These are phyloP conservation scores for Micronycteris hirsuta DNA, from an alignment of 2,113 vertebrate species.

Conservation along the genomic window DNA sequence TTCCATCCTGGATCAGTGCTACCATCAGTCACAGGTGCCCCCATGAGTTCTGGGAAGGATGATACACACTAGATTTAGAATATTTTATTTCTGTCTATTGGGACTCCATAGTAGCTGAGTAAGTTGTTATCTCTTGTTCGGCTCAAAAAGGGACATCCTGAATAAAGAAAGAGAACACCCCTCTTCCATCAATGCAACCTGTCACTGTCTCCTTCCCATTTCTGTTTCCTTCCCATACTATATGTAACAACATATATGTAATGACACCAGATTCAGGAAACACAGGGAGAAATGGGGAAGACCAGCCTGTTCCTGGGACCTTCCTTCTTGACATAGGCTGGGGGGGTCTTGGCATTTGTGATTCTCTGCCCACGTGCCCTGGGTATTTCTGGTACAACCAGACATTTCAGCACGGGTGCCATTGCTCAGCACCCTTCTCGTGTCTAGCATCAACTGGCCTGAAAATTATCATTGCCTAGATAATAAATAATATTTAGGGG, in stretches of 20 bases:
- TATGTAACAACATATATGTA: fast-evolving
- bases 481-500: background rate
- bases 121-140: background rate
- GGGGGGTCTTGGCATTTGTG: background rate
- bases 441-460: background rate
- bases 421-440: fast-evolving
- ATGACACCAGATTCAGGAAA: background rate
- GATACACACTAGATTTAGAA: background rate
- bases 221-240: background rate
- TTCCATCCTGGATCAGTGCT: background rate
- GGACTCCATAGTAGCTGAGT: background rate
- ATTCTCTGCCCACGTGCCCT: fast-evolving
- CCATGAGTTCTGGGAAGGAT: background rate
- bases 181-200: background rate
- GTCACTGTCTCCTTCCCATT: fast-evolving
- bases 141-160: background rate
- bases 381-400: fast-evolving
- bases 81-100: background rate
- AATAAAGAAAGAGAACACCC: background rate
- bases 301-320: background rate
- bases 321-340: background rate
- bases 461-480: background rate
- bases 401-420: fast-evolving
- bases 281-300: background rate
- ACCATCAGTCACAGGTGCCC: background rate